Evolutionary conservation across 2,797 vertebrate genomes (phyloP).

Genomic region (Hemibagrus guttatus): DNA sequence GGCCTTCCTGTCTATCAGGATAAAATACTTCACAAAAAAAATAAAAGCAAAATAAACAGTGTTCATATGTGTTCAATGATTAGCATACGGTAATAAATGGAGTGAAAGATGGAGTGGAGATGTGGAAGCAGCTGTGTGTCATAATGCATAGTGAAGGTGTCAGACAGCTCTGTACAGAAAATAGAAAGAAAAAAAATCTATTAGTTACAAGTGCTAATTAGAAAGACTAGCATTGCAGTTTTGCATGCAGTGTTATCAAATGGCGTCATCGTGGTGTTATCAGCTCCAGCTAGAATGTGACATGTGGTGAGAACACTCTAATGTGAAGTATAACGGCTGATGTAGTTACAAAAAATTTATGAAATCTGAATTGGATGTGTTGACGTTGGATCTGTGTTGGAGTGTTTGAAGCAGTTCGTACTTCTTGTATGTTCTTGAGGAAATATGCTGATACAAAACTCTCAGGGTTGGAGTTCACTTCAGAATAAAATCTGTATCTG

Average conservation of each 20-base stretch:
- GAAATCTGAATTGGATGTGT: background rate
- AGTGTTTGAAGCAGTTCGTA: background rate
- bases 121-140: background rate
- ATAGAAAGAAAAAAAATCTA: background rate
- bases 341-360: background rate
- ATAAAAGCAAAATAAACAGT: background rate
- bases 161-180: background rate
- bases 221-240: background rate
- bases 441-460: background rate
- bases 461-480: background rate
- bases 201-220: background rate
- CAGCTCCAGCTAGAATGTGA: background rate
- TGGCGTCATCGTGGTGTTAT: background rate
- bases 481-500: background rate
- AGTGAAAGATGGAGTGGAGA: background rate
- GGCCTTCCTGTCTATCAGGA: background rate
- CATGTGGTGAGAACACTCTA: background rate
- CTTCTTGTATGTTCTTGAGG: background rate
- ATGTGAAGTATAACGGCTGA: background rate
- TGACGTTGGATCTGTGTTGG: background rate
- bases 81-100: background rate
- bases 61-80: too few species aligned
- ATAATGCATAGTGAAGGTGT: background rate
- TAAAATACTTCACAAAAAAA: background rate
- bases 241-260: constrained; percentile 13